phyloP scores from a whole-genome alignment of 2,113 vertebrate genomes.

The Heloderma charlesbogerti region DNA sequence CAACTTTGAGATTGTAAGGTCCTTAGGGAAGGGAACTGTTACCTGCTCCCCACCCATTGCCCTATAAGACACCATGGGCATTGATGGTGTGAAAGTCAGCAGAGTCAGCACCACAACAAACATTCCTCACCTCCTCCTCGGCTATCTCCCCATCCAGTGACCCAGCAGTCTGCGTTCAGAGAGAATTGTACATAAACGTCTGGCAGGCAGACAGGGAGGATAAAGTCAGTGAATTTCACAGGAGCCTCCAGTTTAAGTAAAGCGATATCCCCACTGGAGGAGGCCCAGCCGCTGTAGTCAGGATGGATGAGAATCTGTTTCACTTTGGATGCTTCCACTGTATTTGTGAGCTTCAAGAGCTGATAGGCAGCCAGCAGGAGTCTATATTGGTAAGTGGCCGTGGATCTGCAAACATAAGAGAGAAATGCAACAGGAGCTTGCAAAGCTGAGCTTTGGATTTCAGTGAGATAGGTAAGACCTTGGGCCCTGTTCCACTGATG shows the following conservation, averaged over 20 bases:
- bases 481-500: not conserved
- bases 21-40: not conserved
- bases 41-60: too few relatives aligned
- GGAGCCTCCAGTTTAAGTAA: slow-evolving; percentile 57
- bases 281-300: fast-evolving
- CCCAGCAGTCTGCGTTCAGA: slow-evolving; percentile 53
- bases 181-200: not conserved
- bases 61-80: not conserved
- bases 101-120: not conserved
- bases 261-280: slow-evolving; percentile 52
- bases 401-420: not conserved
- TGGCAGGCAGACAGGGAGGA: slow-evolving; percentile 68
- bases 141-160: slow-evolving; percentile 72
- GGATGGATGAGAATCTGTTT: not conserved
- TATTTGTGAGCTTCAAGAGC: not conserved
- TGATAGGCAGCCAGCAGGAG: not conserved
- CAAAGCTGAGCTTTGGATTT: not conserved
- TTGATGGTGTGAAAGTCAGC: too few relatives aligned
- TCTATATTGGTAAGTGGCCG: not conserved
- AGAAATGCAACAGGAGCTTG: not conserved
- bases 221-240: slow-evolving; percentile 24
- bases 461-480: not conserved
- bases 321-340: not conserved
- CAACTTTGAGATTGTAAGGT: not conserved
- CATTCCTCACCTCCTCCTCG: slow-evolving; percentile 45